phyloP scores from a whole-genome alignment of 2,888 invertebrate species.

The Mesodorylaimus sp. region DNA sequence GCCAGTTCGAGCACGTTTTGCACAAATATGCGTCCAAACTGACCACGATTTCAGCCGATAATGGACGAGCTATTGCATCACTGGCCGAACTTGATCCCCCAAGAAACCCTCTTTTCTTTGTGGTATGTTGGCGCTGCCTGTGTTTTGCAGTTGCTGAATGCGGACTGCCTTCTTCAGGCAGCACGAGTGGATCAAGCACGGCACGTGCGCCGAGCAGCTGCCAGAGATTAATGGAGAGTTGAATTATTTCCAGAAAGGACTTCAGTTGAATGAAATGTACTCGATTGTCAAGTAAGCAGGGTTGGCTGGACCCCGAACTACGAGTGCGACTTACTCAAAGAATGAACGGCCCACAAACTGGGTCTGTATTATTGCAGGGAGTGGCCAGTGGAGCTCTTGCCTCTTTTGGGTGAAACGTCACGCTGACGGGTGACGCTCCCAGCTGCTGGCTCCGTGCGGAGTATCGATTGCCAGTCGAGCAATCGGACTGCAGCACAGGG shows the following conservation, averaged over 20 bases:
- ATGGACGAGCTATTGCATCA: not conserved
- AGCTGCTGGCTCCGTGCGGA: no score
- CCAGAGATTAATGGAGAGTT: constrained; percentile 43
- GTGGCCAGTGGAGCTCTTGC: no score
- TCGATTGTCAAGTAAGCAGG: not conserved
- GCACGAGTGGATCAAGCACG: constrained; percentile 66
- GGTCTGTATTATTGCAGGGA: no score
- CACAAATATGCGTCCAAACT: no score
- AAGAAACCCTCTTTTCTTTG: not conserved
- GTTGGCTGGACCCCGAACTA: no score
- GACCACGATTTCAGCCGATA: not conserved
- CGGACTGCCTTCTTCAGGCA: constrained; percentile 21
- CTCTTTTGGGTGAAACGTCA: no score
- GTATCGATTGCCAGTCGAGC: no score
- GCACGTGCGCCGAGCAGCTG: constrained; percentile 51
- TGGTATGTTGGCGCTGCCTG: not conserved
- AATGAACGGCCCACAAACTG: no score
- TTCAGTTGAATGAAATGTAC: not conserved
- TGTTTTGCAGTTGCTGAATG: not conserved
- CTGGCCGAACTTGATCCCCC: not conserved
- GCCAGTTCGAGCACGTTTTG: no score
- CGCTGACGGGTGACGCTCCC: no score
- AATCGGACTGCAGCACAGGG: no score
- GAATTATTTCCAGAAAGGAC: constrained; percentile 43
- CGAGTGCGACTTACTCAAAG: no score